Evolutionary conservation across 1,140 invertebrate species (phyloP), one percentile per base, ranked within the genome.

Genomic region (Pogonognathellus flavescens): DNA sequence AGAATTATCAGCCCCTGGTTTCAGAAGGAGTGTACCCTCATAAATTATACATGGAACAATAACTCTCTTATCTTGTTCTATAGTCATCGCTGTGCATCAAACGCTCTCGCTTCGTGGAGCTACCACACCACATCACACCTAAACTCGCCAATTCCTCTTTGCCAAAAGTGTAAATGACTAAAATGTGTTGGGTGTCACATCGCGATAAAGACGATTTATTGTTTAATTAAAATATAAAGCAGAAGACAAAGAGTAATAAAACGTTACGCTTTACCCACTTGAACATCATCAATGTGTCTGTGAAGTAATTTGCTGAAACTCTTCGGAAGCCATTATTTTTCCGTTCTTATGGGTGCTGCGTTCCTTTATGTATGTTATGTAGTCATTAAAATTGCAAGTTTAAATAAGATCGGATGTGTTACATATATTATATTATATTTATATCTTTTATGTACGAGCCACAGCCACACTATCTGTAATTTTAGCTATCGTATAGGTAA

Each of bases 21-120:
- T 49, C 70, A 76, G 25, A 49, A 76, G 25, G 41, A 76, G 13
- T 49, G 41, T 49, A 49, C 41, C 14, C 25, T n/a, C 31, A 76
- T 76, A 76, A 76, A 76, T 76, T 76, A 76, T 76, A 76, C 70
- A 76, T 76, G 70, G 25, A 76, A 76, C 70, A 76, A 76, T 76
- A 59, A 81, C 80, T 81, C 25, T 53, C 22, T 25, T 18, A 53
- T 76, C 80, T 81, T 57, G 53, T 52, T 57, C 55, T 1, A 13
- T 25, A 81, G 50, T 81, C 50, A 81, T 81, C 50, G 53, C 50
- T 55, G 14, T 52, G 62, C n/a, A 22, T 9, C 13, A 80, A 80
- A 53, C 72, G 18, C n/a, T 80, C 41, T 11, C 10, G 6, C 13
- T n/a, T n/a, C n/a, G 41, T 11, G 49, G 13, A 41, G n/a, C 72